Conservation (phyloP, 2,888 invertebrate species). For the Chalcis sispes region DNA sequence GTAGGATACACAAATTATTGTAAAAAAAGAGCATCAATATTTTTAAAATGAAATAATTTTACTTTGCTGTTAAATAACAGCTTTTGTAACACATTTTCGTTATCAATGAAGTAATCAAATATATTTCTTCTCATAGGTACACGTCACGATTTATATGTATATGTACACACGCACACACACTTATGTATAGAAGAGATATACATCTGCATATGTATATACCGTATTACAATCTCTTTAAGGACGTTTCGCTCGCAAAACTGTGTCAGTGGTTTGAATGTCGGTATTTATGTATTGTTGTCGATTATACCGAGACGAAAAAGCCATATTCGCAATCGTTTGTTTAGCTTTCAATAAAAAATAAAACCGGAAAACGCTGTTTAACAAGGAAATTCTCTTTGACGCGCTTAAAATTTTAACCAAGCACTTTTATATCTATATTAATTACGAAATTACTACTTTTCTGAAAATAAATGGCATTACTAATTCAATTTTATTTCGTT, state of each 20-base stretch:
- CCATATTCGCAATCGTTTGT: not conserved
- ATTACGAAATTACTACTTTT: too few species aligned
- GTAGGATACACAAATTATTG: too few species aligned
- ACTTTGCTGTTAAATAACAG: too few species aligned
- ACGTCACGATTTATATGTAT: conserved; percentile 5
- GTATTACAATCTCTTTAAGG: conserved; percentile 27
- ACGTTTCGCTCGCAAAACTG: conserved; percentile 9
- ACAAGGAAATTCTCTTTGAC: conserved; percentile 17
- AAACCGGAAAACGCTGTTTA: conserved; percentile 12
- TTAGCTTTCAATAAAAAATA: conserved; percentile 1
- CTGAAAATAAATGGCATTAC: not conserved
- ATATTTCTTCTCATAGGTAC: conserved; percentile 1
- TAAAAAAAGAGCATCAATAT: too few species aligned
- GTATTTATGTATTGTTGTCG: conserved; percentile 19
- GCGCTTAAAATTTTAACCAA: not conserved
- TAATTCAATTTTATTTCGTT: conserved; percentile 21
- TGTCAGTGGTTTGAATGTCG: conserved; percentile 26
- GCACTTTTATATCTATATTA: not conserved
- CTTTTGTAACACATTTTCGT: too few species aligned
- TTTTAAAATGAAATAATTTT: too few species aligned
- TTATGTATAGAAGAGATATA: too few species aligned
- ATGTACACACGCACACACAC: not conserved
- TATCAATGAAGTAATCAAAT: too few species aligned
- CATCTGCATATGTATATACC: not conserved
- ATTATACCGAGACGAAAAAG: conserved; percentile 15